Base-by-base conservation (phyloP, 30 jellyfish, hydroid and myxozoan genomes). In the Morbakka virulenta region DNA sequence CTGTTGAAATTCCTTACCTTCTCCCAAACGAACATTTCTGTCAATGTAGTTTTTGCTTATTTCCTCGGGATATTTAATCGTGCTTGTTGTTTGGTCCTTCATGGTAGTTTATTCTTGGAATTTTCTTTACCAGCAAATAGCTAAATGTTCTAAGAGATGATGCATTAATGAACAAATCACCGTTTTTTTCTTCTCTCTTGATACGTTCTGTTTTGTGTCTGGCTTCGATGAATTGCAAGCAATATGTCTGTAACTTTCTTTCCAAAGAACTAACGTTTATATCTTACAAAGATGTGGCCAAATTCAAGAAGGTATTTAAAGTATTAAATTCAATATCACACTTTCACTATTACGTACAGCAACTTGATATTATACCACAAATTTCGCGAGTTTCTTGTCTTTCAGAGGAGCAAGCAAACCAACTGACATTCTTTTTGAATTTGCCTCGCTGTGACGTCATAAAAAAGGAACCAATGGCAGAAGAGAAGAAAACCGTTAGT, bases 1-100 rank as follows among this genome's bases (percentile, higher is more conserved):
- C n/a, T n/a, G n/a, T n/a, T n/a, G n/a, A n/a, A n/a, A n/a, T n/a
- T n/a, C n/a, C n/a, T 17, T 67, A 89, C 97, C 97, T 89, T 89
- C 97, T 4, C 97, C 97, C 26, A 89, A 89, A 47, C 83, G 83
- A 61, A 73, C 88, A 69, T 77, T 52, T 67, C 77, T 68, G 72
- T 89, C 93, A 32, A 73, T 94, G 52, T 74, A 89, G 30, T 89
- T 71, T 6, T 53, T 64, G 11, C 72, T 87, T 6, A 82, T 70
- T 52, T 72, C 88, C 28, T 81, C 88, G 17, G 97, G 97, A 82
- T 82, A 52, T n/a, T 31, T 72, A 35, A 50, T 28, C 0, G 82
- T 28, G 30, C 49, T 33, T 32, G 48, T 53, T n/a, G 83, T 41
- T 17, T 41, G 57, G 57, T 41, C 57, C 9, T 9, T 9, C 57